phyloP scores from a whole-genome alignment of 2,888 invertebrate genomes.

The Phengaris alcon region DNA sequence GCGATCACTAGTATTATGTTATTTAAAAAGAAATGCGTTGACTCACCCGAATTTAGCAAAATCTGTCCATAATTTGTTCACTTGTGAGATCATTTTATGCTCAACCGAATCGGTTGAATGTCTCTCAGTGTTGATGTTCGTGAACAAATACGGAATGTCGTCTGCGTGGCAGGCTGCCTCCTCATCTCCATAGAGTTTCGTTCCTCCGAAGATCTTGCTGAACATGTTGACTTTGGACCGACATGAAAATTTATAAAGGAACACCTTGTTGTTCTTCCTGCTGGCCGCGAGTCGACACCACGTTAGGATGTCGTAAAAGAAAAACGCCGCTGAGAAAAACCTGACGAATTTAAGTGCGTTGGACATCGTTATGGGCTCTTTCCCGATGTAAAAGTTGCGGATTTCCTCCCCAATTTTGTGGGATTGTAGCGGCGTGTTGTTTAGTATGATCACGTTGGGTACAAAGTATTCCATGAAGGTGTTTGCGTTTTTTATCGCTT shows the following conservation, averaged over 20 bases:
- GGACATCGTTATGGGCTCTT: slow-evolving; percentile 42
- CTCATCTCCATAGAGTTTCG: slow-evolving; percentile 29
- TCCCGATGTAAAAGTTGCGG: slow-evolving; percentile 49
- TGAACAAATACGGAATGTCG: slow-evolving; percentile 42
- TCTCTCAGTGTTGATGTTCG: slow-evolving; percentile 37
- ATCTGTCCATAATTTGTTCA: slow-evolving; percentile 59
- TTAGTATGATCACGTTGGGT: slow-evolving; percentile 45
- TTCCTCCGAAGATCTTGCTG: slow-evolving; percentile 35
- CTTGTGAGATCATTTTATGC: slow-evolving; percentile 49
- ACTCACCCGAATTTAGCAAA: slow-evolving; percentile 63
- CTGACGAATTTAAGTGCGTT: slow-evolving; percentile 44
- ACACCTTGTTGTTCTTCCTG: slow-evolving; percentile 46
- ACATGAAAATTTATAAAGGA: slow-evolving; percentile 55
- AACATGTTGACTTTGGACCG: slow-evolving; percentile 52
- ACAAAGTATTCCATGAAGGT: slow-evolving; percentile 49
- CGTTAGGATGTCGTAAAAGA: slow-evolving; percentile 45
- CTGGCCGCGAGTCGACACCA: slow-evolving; percentile 45
- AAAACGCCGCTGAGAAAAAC: slow-evolving; percentile 45
- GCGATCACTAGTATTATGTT: no score
- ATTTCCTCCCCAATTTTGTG: slow-evolving; percentile 49
- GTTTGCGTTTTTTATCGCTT: slow-evolving; percentile 45
- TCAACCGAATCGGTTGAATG: slow-evolving; percentile 44
- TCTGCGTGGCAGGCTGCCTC: slow-evolving; percentile 35
- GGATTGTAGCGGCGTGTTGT: slow-evolving; percentile 46
- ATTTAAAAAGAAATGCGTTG: neutral